A percentile compares a stretch with the other conserved stretches of the same genome.
Conservation (phyloP, 2,797 vertebrate genomes). For the Florisuga fusca region DNA sequence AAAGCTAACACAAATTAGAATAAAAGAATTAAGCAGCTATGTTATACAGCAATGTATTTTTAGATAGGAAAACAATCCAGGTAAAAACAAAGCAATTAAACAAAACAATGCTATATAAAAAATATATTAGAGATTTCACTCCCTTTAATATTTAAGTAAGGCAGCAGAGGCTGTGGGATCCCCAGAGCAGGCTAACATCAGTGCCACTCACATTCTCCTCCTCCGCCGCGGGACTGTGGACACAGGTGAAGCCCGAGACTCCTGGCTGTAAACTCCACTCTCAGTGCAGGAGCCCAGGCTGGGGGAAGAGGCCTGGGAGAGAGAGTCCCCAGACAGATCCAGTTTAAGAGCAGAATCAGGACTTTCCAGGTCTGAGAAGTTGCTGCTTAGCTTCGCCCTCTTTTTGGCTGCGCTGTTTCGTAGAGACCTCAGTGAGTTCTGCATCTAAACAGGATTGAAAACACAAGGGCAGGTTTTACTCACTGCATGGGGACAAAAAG, state of each 20-base stretch:
- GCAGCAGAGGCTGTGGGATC: background rate
- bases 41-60: background rate
- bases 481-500: background rate
- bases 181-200: fast-evolving
- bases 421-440: slow-evolving; percentile 88
- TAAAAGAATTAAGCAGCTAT: background rate
- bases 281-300: slow-evolving; percentile 84
- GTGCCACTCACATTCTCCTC: slow-evolving; percentile 67
- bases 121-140: fast-evolving
- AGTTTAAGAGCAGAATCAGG: slow-evolving; percentile 85
- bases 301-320: slow-evolving; percentile 80
- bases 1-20: background rate
- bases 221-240: slow-evolving; percentile 71
- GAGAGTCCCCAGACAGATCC: slow-evolving; percentile 80
- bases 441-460: slow-evolving; percentile 82
- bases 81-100: background rate
- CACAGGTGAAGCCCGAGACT: slow-evolving; percentile 75
- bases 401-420: slow-evolving; percentile 95
- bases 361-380: slow-evolving; percentile 84
- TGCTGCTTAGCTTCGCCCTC: slow-evolving; percentile 86
- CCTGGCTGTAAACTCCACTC: slow-evolving; percentile 85
- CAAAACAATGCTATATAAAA: fast-evolving
- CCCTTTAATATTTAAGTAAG: fast-evolving
- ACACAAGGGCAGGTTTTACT: fast-evolving
- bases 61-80: background rate